These are phyloP conservation scores for Lophius piscatorius DNA, from an alignment of 2,113 vertebrate genomes.

Conservation along the genomic window DNA sequence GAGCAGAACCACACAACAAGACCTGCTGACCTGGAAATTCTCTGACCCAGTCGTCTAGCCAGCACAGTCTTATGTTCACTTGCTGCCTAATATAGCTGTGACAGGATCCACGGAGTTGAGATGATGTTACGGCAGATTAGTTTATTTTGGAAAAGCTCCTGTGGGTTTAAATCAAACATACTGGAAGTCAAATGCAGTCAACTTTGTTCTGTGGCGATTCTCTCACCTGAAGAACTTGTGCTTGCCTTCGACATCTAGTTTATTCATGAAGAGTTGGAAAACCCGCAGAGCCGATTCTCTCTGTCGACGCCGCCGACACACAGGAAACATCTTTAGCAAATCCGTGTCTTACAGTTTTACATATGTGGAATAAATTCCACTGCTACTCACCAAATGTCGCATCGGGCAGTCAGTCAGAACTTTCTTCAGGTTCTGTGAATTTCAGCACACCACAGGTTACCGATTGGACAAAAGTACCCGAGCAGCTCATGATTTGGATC, in stretches of 20 bases:
- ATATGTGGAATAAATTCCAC: not conserved
- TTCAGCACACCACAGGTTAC: not conserved
- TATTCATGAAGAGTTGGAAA: slow-evolving; percentile 91
- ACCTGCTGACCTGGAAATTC: too few species aligned
- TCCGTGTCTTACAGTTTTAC: too few species aligned
- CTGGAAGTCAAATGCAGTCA: not conserved
- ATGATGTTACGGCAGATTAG: not conserved
- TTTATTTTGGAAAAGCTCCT: not conserved
- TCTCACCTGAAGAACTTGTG: slow-evolving; percentile 91
- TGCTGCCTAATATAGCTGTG: too few species aligned
- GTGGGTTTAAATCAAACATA: not conserved
- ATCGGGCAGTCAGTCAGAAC: slow-evolving; percentile 90
- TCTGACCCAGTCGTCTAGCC: too few species aligned
- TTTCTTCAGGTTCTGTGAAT: slow-evolving; percentile 84
- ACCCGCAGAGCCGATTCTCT: slow-evolving; percentile 85
- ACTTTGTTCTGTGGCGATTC: not conserved
- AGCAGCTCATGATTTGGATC: too few species aligned
- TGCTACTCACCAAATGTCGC: slow-evolving; percentile 86
- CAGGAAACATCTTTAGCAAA: not conserved
- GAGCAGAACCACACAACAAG: too few species aligned
- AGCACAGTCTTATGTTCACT: too few species aligned
- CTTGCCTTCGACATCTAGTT: slow-evolving; percentile 89
- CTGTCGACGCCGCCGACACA: slow-evolving; percentile 68
- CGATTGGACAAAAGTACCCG: not conserved
- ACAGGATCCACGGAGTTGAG: too few species aligned